phyloP scores from a whole-genome alignment of 1,140 invertebrate species.

The Calephelis virginiensis region DNA sequence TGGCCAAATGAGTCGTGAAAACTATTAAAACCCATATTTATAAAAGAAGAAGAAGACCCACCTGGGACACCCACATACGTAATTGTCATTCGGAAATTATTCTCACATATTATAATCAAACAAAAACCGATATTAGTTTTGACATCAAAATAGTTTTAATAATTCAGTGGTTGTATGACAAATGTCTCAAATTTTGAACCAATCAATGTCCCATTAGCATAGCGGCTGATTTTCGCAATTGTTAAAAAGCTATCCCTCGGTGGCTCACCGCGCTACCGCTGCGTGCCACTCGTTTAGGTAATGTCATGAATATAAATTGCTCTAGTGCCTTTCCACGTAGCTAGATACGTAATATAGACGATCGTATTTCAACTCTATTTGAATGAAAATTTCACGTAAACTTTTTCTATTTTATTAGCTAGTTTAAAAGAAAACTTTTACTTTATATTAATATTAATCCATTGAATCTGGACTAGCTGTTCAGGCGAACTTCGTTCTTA shows the following conservation, averaged over 20 bases:
- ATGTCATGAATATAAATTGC: conserved; percentile 10
- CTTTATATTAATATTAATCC: no score
- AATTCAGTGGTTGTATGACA: not conserved
- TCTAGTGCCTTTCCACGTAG: not conserved
- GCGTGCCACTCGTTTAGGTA: conserved; percentile 10
- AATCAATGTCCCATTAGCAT: conserved; percentile 14
- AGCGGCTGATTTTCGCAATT: conserved; percentile 9
- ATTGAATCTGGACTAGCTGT: no score
- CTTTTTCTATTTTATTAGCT: no score
- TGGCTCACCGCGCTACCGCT: conserved; percentile 5
- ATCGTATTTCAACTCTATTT: not conserved
- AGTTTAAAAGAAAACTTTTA: no score
- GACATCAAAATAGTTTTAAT: not conserved
- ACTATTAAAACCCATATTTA: no score
- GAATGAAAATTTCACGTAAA: not conserved
- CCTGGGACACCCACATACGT: no score
- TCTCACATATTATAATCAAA: no score
- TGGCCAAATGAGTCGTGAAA: no score
- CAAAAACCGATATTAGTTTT: no score
- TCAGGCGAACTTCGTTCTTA: no score
- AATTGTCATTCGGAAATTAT: no score
- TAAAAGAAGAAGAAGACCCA: no score
- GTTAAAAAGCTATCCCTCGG: conserved; percentile 13
- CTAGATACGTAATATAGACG: not conserved
- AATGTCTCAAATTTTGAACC: not conserved